Percentiles rank a stretch among this genome's conserved stretches.
Evolutionary conservation across 2,797 vertebrate genomes (phyloP).

Genomic region (Rhincodon typus): DNA sequence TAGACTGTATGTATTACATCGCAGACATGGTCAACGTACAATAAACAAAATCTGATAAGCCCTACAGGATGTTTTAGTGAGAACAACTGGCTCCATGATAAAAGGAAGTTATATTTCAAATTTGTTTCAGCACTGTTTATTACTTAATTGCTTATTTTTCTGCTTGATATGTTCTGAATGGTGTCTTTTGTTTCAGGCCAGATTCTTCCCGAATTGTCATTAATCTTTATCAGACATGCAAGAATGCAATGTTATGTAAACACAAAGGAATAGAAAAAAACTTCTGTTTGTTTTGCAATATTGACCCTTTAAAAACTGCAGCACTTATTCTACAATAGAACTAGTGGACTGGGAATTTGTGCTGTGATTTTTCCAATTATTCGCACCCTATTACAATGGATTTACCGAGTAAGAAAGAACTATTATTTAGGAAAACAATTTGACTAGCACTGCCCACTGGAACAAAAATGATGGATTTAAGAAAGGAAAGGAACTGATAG

Average conservation of each 20-base stretch:
- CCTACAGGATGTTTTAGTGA: background rate
- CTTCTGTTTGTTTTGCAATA: conserved; percentile 17
- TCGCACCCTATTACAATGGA: background rate
- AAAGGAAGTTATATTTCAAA: conserved; percentile 16
- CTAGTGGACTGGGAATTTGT: background rate
- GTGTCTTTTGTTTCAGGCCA: conserved; percentile 15
- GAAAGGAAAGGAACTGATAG: background rate
- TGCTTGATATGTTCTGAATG: conserved; percentile 6
- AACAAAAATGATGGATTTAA: background rate
- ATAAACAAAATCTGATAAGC: conserved; percentile 8
- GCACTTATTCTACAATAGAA: background rate
- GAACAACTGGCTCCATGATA: background rate
- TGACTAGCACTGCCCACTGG: background rate
- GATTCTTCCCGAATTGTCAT: conserved; percentile 26
- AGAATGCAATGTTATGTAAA: background rate
- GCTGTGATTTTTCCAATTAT: background rate
- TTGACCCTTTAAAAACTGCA: background rate
- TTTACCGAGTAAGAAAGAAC: background rate
- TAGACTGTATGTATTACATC: background rate
- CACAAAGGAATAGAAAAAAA: background rate
- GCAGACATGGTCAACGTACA: background rate
- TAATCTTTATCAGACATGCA: conserved; percentile 26
- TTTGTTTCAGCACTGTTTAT: conserved; percentile 26
- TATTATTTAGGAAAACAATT: background rate
- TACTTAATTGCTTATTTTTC: conserved; percentile 24